Evolutionary conservation across 2,113 vertebrate species (phyloP).

Genomic region (Varanus komodoensis): DNA sequence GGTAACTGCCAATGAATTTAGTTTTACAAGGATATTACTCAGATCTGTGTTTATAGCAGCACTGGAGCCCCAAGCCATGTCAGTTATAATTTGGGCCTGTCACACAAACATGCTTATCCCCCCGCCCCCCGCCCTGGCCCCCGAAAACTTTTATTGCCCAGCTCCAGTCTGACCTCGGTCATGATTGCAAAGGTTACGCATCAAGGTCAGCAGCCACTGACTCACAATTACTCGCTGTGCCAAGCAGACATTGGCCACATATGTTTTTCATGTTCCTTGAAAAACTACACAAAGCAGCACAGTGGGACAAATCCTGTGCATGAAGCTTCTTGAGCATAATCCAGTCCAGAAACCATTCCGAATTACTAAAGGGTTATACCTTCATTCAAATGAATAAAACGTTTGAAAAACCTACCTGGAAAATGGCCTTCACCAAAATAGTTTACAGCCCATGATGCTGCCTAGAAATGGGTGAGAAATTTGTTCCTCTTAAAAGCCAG

Average conservation of each 20-base stretch:
- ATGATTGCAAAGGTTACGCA: not conserved
- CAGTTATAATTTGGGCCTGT: not conserved
- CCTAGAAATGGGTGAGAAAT: too few species aligned
- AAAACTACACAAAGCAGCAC: not conserved
- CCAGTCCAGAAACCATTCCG: not conserved
- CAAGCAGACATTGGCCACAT: not conserved
- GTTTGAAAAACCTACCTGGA: not conserved
- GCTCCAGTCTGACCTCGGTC: not conserved
- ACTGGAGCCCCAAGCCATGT: not conserved
- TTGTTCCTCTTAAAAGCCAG: too few species aligned
- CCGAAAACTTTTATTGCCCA: constrained; percentile 11
- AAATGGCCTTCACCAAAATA: not conserved
- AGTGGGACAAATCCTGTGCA: not conserved
- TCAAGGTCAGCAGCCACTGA: not conserved
- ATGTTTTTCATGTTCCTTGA: not conserved
- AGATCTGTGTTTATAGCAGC: not conserved
- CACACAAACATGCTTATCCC: constrained; percentile 21
- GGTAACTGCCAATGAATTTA: constrained; percentile 7
- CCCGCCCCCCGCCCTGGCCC: too few species aligned
- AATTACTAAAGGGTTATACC: not conserved
- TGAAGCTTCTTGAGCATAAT: not conserved
- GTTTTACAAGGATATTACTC: not conserved
- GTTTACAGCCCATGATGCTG: not conserved
- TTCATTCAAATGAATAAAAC: not conserved
- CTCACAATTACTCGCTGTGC: not conserved